Evolutionary conservation across 2,888 invertebrate genomes (phyloP), one percentile per base, ranked within the genome.

Genomic region (Orchesellides sinensis): DNA sequence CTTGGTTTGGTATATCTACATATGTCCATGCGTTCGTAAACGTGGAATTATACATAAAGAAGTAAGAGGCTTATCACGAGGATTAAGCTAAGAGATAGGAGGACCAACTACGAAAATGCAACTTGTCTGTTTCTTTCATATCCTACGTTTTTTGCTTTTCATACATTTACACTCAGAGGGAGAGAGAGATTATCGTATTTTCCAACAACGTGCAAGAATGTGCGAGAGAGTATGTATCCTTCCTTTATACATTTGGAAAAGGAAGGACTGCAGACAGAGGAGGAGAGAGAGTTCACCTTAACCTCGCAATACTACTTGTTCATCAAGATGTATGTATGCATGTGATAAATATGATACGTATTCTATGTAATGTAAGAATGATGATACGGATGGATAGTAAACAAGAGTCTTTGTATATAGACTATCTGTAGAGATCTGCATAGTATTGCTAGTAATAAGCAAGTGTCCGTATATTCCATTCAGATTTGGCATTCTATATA

Each of bases 251-350:
- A 17, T 25, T 49, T 69, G 35, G 19, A 49, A 69, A 61, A 61
- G 70, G 63, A 78, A 69, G 49, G 52, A 69, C 63, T 14, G 49
- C 61, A 78, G 70, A 78, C 78, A 63, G 29, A 32, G 68, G 52
- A 78, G 61, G 66, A 68, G 74, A 66, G 29, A 40, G 66, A 61
- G 27, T 54, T 81, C 72, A 80, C 73, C 73, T 81, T 73, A 81
- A 81, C 81, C 81, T 74, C 81, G 40, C 47, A 45, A 74, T 66
- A 17, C 45, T 40, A n/a, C n/a, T 66, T 49, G 23, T 25, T 4
- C 59, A 72, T 52, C 27, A 17, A 14, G 56, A 19, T 17, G 2
- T 25, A 17, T 52, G 40, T 56, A 32, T 19, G 10, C 47, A 19
- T 66, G 66, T 35, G 21, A 40, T 63, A 17, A 19, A 19, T 12